Percentiles rank a stretch among this genome's conserved stretches.
phyloP scores from a whole-genome alignment of 2,888 invertebrate species.

The Synergus itoensis region DNA sequence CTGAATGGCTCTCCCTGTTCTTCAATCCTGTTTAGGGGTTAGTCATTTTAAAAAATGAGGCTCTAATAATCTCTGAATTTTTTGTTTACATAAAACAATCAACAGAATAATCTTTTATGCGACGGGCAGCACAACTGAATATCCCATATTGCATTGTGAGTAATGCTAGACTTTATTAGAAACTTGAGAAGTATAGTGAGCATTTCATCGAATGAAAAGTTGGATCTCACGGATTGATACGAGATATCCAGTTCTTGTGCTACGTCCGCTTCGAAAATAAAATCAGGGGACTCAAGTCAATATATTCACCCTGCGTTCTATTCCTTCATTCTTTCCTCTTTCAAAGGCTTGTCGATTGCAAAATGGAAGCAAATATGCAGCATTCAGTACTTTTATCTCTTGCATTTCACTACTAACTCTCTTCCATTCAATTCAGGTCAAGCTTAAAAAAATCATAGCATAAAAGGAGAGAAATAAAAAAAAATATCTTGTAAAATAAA shows the following conservation, averaged over 20 bases:
- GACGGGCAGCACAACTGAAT: background rate
- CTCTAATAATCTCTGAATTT: too few species aligned
- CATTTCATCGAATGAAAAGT: background rate
- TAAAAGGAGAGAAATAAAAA: background rate
- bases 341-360: background rate
- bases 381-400: background rate
- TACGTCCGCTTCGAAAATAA: background rate
- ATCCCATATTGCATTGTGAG: background rate
- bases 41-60: too few species aligned
- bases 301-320: constrained; percentile 2
- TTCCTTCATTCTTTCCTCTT: background rate
- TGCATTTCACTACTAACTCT: background rate
- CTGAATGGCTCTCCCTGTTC: too few species aligned
- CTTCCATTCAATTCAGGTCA: background rate
- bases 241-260: background rate
- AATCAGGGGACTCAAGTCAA: background rate
- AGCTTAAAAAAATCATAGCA: background rate
- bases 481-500: background rate
- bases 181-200: background rate
- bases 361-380: background rate
- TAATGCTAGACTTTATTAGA: background rate
- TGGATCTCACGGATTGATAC: background rate
- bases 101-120: background rate
- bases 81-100: background rate
- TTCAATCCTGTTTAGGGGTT: too few species aligned